Evolutionary conservation across 1,140 invertebrate genomes (phyloP), one percentile per base, ranked within the genome.

Genomic region (Euura saliciscinereae): DNA sequence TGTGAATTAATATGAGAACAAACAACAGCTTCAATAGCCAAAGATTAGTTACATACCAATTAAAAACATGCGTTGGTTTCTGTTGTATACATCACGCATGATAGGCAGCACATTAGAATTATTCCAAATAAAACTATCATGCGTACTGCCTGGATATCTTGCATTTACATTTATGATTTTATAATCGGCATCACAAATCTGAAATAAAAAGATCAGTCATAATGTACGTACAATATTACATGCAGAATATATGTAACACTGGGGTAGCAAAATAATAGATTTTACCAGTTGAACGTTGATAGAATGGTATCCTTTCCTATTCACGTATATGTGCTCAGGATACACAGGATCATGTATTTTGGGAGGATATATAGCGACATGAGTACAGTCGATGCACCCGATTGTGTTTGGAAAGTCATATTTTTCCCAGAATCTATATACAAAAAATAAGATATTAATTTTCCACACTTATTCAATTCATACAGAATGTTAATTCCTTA

Each of bases 231-330:
- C n/a, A n/a, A n/a, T n/a, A n/a, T n/a, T n/a, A n/a, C n/a, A n/a
- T n/a, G n/a, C n/a, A n/a, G n/a, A n/a, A n/a, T n/a, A n/a, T n/a
- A n/a, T n/a, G n/a, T n/a, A n/a, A n/a, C n/a, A n/a, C n/a, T n/a
- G n/a, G n/a, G n/a, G n/a, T n/a, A n/a, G n/a, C n/a, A n/a, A n/a
- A n/a, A n/a, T n/a, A n/a, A n/a, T n/a, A n/a, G n/a, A n/a, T n/a
- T n/a, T 73, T 73, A 79, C 78, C 66, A 80, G 70, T 75, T 82
- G 80, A 2, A 77, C 75, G 72, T 84, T 82, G 51, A 84, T 78
- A 4, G 79, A 81, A 73, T 83, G 78, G 68, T 82, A 84, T 43
- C 71, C 71, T 76, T 84, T 83, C 11, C 80, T 72, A 71, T 83
- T 84, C 0, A 85, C 74, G 75, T 79, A 85, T 45, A 82, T 69